Conservation (phyloP, 2,113 vertebrate genomes). For the Camelus bactrianus region DNA sequence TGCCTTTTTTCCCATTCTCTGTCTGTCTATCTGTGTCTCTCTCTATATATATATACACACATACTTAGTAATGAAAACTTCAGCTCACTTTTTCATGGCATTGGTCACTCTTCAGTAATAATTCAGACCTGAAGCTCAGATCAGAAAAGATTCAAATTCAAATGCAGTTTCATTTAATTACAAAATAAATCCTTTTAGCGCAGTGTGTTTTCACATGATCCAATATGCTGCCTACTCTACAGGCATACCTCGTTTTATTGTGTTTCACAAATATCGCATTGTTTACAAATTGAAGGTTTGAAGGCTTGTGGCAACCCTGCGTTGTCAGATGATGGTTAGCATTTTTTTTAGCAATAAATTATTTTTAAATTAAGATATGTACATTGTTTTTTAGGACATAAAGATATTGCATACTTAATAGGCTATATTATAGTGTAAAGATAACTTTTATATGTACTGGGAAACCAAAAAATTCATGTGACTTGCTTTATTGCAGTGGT, state of each 20-base stretch:
- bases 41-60: neutral
- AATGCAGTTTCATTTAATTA: conserved; percentile 9
- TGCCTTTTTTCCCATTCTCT: neutral
- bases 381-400: neutral
- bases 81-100: neutral
- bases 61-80: neutral
- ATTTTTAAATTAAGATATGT: neutral
- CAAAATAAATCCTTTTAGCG: neutral
- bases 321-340: neutral
- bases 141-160: conserved; percentile 26
- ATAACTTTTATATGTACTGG: neutral
- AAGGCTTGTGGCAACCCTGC: neutral
- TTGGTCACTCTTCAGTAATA: neutral
- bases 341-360: neutral
- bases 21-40: neutral
- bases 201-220: conserved; percentile 23
- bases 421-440: neutral
- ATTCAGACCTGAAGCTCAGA: neutral
- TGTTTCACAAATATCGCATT: neutral
- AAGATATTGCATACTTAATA: neutral
- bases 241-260: neutral
- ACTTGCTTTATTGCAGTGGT: neutral
- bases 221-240: neutral
- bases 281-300: neutral
- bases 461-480: neutral